These are phyloP conservation scores for Pelobates cultripes DNA, from an alignment of 2,797 vertebrate genomes.

Conservation along the genomic window DNA sequence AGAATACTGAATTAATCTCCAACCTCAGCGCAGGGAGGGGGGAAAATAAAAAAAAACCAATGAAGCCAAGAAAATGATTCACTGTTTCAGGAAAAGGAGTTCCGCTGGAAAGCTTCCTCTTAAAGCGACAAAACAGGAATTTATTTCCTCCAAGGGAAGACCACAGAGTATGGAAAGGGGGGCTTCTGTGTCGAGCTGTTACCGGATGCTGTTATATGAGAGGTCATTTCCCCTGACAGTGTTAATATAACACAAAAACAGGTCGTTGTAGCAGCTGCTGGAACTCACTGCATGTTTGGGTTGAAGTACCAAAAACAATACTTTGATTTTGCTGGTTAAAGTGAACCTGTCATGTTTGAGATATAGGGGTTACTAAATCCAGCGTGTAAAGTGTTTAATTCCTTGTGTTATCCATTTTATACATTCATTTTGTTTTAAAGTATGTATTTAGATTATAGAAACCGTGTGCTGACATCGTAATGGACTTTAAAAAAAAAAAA, in stretches of 20 bases:
- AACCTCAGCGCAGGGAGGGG: too few relatives aligned
- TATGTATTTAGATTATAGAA: too few relatives aligned
- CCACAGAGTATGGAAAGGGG: not conserved
- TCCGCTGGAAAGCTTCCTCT: conserved; percentile 38
- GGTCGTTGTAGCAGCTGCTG: not conserved
- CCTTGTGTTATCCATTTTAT: too few relatives aligned
- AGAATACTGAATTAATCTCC: conserved; percentile 16
- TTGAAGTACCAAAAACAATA: too few relatives aligned
- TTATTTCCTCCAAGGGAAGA: conserved; percentile 29
- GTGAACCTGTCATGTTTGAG: too few relatives aligned
- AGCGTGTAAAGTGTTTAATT: too few relatives aligned
- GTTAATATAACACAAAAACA: not conserved
- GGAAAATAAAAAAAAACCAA: not conserved
- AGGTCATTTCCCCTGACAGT: conserved; percentile 8
- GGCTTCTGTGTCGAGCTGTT: not conserved
- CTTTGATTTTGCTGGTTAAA: too few relatives aligned
- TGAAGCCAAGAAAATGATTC: conserved; percentile 14
- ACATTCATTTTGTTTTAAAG: too few relatives aligned
- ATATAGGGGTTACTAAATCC: too few relatives aligned
- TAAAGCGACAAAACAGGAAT: conserved; percentile 17
- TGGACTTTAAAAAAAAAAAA: too few relatives aligned
- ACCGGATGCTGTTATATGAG: not conserved
- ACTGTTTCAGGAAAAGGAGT: conserved; percentile 34
- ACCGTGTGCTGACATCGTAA: too few relatives aligned
- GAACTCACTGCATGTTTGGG: not conserved